Percentiles rank a stretch among this genome's conserved stretches.
phyloP scores from a whole-genome alignment of 1,140 invertebrate species.

The Drosophila watanabei region DNA sequence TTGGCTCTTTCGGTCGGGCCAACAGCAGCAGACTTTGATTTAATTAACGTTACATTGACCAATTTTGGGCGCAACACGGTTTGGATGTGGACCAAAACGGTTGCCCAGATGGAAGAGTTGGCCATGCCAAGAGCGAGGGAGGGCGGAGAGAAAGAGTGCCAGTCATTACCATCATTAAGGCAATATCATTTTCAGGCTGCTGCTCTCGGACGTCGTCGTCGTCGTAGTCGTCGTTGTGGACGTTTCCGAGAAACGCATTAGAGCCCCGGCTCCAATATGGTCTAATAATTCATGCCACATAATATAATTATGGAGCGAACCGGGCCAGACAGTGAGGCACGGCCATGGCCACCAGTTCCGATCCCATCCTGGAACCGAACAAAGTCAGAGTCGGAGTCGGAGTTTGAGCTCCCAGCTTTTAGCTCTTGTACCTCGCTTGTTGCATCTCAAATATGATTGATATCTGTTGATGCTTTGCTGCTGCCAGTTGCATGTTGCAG shows the following conservation, averaged over 20 bases:
- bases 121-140: constrained; percentile 22
- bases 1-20: constrained; percentile 23
- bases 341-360: constrained; percentile 66
- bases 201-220: constrained; percentile 24
- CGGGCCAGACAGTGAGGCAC: constrained; percentile 77
- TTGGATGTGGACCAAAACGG: constrained; percentile 56
- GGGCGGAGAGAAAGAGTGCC: constrained; percentile 53
- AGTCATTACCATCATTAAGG: constrained; percentile 84
- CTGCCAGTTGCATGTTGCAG: constrained; percentile 31
- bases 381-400: constrained; percentile 1
- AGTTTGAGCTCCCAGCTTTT: constrained; percentile 5
- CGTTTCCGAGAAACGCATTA: constrained; percentile 85
- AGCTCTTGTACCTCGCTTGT: constrained; percentile 38
- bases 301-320: constrained; percentile 84
- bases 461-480: constrained; percentile 64
- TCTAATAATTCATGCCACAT: constrained; percentile 85
- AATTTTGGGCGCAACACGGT: constrained; percentile 72
- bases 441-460: constrained; percentile 84
- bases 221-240: constrained; percentile 13
- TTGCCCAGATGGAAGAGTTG: constrained; percentile 12
- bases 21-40: constrained; percentile 70
- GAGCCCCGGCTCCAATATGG: constrained; percentile 78
- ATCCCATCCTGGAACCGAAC: constrained; percentile 15
- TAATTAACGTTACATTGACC: constrained; percentile 84
- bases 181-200: constrained; percentile 84